phyloP scores from a whole-genome alignment of 2,113 vertebrate species.

The Istiophorus platypterus region DNA sequence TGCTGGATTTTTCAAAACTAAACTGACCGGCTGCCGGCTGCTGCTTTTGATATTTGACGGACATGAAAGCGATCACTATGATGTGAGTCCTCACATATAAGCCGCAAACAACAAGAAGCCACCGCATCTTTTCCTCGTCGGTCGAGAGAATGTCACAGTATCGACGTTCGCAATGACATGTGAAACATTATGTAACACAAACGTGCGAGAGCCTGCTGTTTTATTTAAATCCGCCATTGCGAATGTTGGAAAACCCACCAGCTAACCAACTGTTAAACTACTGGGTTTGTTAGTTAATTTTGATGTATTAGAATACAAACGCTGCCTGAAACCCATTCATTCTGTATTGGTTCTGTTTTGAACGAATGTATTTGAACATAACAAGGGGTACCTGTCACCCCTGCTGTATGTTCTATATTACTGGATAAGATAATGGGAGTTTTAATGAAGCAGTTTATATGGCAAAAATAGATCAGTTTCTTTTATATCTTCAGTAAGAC shows the following conservation, averaged over 20 bases:
- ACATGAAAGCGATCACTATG: too few relatives aligned
- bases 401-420: background rate
- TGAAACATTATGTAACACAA: background rate
- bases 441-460: background rate
- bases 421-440: background rate
- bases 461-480: conserved; percentile 34
- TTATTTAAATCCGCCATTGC: background rate
- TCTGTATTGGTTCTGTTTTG: background rate
- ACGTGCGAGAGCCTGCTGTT: background rate
- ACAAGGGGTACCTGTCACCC: background rate
- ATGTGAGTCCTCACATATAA: too few relatives aligned
- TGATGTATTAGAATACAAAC: too few relatives aligned
- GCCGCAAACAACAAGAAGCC: too few relatives aligned
- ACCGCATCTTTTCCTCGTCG: background rate
- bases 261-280: background rate
- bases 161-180: background rate
- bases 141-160: background rate
- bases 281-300: too few relatives aligned
- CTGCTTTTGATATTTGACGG: too few relatives aligned
- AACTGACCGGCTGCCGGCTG: too few relatives aligned
- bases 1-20: too few relatives aligned
- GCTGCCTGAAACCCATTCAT: too few relatives aligned
- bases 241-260: background rate
- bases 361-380: background rate
- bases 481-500: background rate